These are phyloP conservation scores for Acropora yongei DNA, from an alignment of 64 coral and sea anemone species.

Conservation along the genomic window DNA sequence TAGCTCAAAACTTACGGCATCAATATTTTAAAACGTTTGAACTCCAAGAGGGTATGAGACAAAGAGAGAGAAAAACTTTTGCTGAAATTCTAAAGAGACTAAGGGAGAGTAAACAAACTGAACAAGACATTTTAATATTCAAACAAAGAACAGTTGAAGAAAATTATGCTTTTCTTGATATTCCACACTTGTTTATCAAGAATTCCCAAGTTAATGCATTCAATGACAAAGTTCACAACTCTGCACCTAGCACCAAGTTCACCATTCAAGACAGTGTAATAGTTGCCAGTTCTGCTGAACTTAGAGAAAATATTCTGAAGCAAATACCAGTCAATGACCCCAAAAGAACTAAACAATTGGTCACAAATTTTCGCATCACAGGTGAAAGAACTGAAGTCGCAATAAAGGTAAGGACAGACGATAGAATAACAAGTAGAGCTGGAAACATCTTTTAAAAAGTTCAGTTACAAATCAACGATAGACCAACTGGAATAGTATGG, in stretches of 20 bases:
- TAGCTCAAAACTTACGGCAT: too few relatives aligned
- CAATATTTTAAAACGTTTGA: too few relatives aligned
- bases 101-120: too few relatives aligned
- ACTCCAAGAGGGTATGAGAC: too few relatives aligned
- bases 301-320: slow-evolving; percentile 33
- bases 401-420: slow-evolving; percentile 27
- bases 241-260: background rate
- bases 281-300: background rate
- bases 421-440: slow-evolving; percentile 41
- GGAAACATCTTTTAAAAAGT: slow-evolving; percentile 13
- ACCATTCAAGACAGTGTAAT: slow-evolving; percentile 1
- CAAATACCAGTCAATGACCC: slow-evolving; percentile 41
- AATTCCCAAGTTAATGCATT: slow-evolving; percentile 8
- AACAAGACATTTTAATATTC: too few relatives aligned
- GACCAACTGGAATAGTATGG: slow-evolving; percentile 29
- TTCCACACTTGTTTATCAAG: too few relatives aligned
- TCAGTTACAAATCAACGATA: background rate
- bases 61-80: too few relatives aligned
- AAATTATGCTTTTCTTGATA: too few relatives aligned
- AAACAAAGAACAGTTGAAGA: too few relatives aligned
- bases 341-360: slow-evolving; percentile 28
- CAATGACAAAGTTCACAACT: slow-evolving; percentile 17
- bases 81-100: too few relatives aligned
- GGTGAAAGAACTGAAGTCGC: slow-evolving; percentile 38
- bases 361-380: background rate